Evolutionary conservation across 2,888 invertebrate genomes (phyloP).

Genomic region (Linhomoeus sp.): DNA sequence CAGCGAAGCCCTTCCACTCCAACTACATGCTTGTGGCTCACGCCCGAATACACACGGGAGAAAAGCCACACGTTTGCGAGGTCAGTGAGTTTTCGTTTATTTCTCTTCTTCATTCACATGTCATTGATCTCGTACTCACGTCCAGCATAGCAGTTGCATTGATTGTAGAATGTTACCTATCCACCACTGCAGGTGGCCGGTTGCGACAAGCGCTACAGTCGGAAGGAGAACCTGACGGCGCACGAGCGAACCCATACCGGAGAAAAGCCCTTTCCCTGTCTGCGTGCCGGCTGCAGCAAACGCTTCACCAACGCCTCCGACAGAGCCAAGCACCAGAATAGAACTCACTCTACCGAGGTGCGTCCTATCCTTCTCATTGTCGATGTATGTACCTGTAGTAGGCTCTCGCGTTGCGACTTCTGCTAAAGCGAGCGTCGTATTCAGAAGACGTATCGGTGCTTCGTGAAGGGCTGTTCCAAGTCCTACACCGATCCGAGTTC

Average conservation of each 20-base stretch:
- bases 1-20: conserved; percentile 93
- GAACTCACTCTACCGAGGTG: conserved; percentile 97
- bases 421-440: not conserved
- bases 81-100: too few relatives aligned
- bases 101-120: too few relatives aligned
- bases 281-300: conserved; percentile 90
- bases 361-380: too few relatives aligned
- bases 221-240: conserved; percentile 90
- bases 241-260: conserved; percentile 87
- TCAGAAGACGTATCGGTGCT: conserved; percentile 97
- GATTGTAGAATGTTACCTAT: too few relatives aligned
- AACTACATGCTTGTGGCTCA: conserved; percentile 98
- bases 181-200: conserved; percentile 96
- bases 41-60: conserved; percentile 90
- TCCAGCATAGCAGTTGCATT: too few relatives aligned
- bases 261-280: conserved; percentile 94
- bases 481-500: conserved; percentile 96
- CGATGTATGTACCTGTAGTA: too few relatives aligned
- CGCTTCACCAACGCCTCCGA: conserved; percentile 98
- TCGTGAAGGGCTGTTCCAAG: conserved; percentile 88
- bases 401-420: too few relatives aligned
- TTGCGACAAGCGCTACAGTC: conserved; percentile 85
- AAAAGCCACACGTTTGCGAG: conserved; percentile 95
- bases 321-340: conserved; percentile 92
- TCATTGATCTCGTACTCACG: too few relatives aligned